These are phyloP conservation scores for Steromphala cineraria DNA, from an alignment of 2,888 invertebrate species.

Conservation along the genomic window DNA sequence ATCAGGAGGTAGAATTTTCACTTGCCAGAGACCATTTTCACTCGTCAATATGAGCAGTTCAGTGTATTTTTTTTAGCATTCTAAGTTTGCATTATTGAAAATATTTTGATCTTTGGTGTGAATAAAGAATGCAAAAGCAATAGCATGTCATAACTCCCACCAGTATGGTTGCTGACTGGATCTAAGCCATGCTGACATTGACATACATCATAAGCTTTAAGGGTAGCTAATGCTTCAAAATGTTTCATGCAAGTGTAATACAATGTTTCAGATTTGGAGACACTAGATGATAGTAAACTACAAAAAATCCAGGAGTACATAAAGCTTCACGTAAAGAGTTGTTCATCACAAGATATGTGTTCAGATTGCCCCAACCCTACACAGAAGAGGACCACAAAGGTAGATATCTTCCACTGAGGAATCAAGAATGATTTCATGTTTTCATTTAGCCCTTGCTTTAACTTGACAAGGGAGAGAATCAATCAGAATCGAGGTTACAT, in stretches of 20 bases:
- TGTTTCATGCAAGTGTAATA: too few species aligned
- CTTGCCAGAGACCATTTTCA: too few species aligned
- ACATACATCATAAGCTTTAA: background rate
- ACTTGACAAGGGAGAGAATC: too few species aligned
- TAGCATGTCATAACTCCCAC: background rate
- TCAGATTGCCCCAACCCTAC: conserved; percentile 27
- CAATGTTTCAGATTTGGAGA: conserved; percentile 49
- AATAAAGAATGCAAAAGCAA: background rate
- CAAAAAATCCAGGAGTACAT: conserved; percentile 52
- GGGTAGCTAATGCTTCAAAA: too few species aligned
- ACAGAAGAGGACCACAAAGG: conserved; percentile 49
- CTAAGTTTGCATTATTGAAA: background rate
- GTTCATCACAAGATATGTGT: conserved; percentile 25
- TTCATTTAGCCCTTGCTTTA: too few species aligned
- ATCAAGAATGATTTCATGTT: too few species aligned
- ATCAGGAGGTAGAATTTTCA: too few species aligned
- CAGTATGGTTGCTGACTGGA: background rate
- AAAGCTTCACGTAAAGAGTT: conserved; percentile 39
- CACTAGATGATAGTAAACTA: conserved; percentile 48
- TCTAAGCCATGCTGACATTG: background rate
- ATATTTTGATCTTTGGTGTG: background rate
- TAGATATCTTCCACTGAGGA: background rate
- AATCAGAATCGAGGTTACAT: too few species aligned
- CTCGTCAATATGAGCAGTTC: too few species aligned
- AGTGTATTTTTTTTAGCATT: background rate